Conservation (phyloP, 2,797 vertebrate species). For the Taenioides sp. region DNA sequence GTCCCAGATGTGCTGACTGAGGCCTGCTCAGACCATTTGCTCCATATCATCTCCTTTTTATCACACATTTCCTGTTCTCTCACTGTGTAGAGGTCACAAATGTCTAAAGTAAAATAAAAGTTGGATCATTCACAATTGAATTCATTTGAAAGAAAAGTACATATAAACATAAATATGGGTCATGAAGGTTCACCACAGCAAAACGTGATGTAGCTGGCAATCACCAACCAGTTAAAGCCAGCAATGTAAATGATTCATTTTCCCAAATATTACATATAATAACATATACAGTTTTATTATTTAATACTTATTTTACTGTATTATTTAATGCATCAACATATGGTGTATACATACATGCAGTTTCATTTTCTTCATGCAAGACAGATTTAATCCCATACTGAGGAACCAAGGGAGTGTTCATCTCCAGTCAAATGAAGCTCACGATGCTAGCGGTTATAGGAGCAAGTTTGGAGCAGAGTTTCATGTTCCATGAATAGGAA, state of each 20-base stretch:
- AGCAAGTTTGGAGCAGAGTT: too few relatives aligned
- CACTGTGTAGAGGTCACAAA: not conserved
- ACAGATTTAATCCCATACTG: not conserved
- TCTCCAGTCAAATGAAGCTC: too few relatives aligned
- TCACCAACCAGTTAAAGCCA: too few relatives aligned
- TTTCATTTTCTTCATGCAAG: not conserved
- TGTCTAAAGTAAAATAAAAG: too few relatives aligned
- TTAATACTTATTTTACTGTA: not conserved
- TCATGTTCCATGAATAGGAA: too few relatives aligned
- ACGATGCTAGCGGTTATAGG: too few relatives aligned
- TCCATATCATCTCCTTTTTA: constrained; percentile 8
- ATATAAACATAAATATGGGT: too few relatives aligned
- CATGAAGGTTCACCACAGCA: not conserved
- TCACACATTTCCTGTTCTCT: constrained; percentile 6
- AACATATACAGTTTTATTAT: too few relatives aligned
- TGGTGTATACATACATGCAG: not conserved
- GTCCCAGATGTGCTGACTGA: constrained; percentile 5
- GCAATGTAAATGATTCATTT: too few relatives aligned
- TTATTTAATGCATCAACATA: not conserved
- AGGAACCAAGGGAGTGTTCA: not conserved
- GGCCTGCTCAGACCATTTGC: not conserved
- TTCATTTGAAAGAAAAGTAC: too few relatives aligned
- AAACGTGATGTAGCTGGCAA: too few relatives aligned
- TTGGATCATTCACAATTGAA: not conserved
- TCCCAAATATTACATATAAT: too few relatives aligned